phyloP scores from a whole-genome alignment of 2,888 invertebrate species.

The Augiades crinisus region DNA sequence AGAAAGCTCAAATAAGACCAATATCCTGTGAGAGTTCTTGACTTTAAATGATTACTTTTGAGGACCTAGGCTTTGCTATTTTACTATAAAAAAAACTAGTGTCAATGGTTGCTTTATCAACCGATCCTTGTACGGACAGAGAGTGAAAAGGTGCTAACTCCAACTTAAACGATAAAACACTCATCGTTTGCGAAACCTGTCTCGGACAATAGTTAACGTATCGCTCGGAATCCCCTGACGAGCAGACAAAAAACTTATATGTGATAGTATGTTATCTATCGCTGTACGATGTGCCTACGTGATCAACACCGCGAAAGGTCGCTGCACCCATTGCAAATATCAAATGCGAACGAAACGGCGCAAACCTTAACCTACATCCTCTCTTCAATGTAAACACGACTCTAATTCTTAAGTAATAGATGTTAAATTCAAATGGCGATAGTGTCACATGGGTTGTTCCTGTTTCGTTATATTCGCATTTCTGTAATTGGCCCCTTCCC shows the following conservation, averaged over 20 bases:
- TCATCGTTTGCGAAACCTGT: neutral
- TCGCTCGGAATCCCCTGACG: conserved; percentile 15
- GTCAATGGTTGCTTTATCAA: too few species aligned
- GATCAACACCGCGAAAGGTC: conserved; percentile 45
- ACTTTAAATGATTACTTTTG: too few species aligned
- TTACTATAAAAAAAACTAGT: too few species aligned
- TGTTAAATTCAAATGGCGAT: conserved; percentile 24
- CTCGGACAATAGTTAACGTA: conserved; percentile 10
- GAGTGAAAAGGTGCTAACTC: too few species aligned
- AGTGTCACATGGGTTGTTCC: conserved; percentile 27
- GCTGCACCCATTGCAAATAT: conserved; percentile 64
- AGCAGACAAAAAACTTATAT: conserved; percentile 1
- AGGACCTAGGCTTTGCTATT: too few species aligned
- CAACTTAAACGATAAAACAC: conserved; percentile 3
- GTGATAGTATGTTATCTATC: conserved; percentile 27
- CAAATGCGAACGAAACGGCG: conserved; percentile 34
- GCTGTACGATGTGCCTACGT: conserved; percentile 40
- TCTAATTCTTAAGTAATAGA: neutral
- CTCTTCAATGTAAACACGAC: accelerated
- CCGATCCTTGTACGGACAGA: too few species aligned
- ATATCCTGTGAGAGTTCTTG: too few species aligned
- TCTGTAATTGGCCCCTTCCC: conserved; percentile 62
- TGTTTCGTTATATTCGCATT: conserved; percentile 40
- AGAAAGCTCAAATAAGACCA: too few species aligned
- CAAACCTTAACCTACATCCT: conserved; percentile 28